Percentiles rank a stretch among this genome's conserved stretches.
Conservation (phyloP, 2,888 invertebrate species). For the Cataglyphis rosenhaueri region DNA sequence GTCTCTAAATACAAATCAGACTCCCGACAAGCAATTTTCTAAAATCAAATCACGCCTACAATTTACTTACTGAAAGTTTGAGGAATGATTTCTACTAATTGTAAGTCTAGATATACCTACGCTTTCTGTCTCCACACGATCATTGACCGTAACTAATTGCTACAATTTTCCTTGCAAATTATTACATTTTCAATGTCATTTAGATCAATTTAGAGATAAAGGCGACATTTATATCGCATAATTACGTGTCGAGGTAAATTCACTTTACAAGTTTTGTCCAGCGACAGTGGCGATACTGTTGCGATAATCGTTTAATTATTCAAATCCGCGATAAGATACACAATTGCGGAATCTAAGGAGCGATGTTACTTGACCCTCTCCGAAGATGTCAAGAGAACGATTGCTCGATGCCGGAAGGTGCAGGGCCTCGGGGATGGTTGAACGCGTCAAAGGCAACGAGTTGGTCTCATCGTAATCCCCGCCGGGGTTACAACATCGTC, state of each 20-base stretch:
- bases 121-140: background rate
- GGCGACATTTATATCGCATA: background rate
- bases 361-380: conserved; percentile 7
- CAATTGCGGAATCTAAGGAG: background rate
- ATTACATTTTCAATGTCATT: background rate
- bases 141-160: background rate
- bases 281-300: background rate
- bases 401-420: background rate
- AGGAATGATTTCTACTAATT: background rate
- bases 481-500: background rate
- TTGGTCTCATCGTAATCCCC: conserved; percentile 1
- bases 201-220: background rate
- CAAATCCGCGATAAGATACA: background rate
- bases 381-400: conserved; percentile 13
- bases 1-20: background rate
- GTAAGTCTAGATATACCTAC: background rate
- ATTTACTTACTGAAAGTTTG: background rate
- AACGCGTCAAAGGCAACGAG: conserved; percentile 36
- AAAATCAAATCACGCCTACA: too few relatives aligned
- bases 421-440: background rate
- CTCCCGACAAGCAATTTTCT: background rate
- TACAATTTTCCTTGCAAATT: background rate
- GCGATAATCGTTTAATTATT: conserved; percentile 4
- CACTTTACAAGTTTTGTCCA: background rate
- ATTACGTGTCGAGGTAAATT: background rate